Conservation (phyloP, 2,888 invertebrate genomes). For the Tinea trinotella region DNA sequence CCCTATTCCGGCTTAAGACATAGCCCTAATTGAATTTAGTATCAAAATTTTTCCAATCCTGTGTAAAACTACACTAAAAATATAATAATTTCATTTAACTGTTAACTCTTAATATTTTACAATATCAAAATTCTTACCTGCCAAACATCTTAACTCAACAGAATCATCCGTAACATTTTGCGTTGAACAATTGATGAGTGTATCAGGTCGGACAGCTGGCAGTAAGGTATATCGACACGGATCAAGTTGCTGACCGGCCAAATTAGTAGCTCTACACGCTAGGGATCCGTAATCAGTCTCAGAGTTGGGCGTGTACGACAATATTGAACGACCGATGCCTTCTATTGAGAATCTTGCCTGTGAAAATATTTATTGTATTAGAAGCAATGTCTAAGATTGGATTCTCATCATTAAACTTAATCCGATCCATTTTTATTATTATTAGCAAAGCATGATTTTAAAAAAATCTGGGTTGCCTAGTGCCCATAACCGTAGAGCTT, state of each 20-base stretch:
- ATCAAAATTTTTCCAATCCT: no score
- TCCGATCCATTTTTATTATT: no score
- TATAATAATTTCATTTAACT: neutral
- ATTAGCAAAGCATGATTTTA: no score
- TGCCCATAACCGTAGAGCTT: no score
- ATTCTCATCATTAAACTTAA: no score
- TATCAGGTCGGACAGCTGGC: conserved; percentile 83
- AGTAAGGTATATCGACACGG: conserved; percentile 84
- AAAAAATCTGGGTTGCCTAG: no score
- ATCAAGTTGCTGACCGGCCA: conserved; percentile 79
- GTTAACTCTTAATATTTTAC: neutral
- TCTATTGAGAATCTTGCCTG: conserved; percentile 71
- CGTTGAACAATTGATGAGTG: conserved; percentile 83
- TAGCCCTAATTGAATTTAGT: no score
- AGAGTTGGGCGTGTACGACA: conserved; percentile 82
- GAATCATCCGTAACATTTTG: conserved; percentile 85
- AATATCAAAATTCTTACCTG: conserved; percentile 47
- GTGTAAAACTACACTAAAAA: no score
- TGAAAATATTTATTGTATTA: neutral
- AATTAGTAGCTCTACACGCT: conserved; percentile 81
- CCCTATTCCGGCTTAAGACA: no score
- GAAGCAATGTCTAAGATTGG: no score
- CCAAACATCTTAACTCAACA: conserved; percentile 79
- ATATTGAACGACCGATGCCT: conserved; percentile 72
- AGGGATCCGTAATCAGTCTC: conserved; percentile 85